A percentile compares a stretch with the other conserved stretches of the same genome.
Conservation (phyloP, 2,888 invertebrate genomes). For the Drosophila vallismaia region DNA sequence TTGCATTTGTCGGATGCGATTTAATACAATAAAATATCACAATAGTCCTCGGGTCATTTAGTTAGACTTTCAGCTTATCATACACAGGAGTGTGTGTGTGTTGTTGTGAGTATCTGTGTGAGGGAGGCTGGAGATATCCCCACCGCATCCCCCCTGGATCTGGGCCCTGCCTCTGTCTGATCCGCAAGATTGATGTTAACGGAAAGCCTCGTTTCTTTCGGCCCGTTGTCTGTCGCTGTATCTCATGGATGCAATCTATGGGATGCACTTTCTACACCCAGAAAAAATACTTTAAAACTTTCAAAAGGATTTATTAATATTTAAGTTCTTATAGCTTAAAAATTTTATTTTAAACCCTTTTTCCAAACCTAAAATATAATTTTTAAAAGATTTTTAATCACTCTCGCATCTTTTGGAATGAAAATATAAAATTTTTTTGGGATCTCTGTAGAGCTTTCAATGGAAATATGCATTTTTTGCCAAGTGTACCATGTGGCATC, state of each 20-base stretch:
- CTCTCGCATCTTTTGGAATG: too few species aligned
- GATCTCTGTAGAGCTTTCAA: too few species aligned
- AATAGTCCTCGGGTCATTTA: slow-evolving; percentile 83
- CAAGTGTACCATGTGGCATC: neutral
- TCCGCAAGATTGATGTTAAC: slow-evolving; percentile 83
- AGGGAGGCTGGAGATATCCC: slow-evolving; percentile 1
- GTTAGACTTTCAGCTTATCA: slow-evolving; percentile 82
- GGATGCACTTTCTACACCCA: slow-evolving; percentile 1
- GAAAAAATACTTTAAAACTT: neutral
- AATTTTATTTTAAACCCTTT: too few species aligned
- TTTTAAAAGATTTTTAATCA: too few species aligned
- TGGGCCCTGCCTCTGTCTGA: slow-evolving; percentile 33
- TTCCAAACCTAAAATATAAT: too few species aligned
- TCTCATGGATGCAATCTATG: slow-evolving; percentile 15
- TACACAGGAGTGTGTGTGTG: slow-evolving; percentile 1
- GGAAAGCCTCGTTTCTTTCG: slow-evolving; percentile 80
- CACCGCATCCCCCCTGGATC: too few species aligned
- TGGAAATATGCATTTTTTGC: neutral
- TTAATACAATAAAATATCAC: slow-evolving; percentile 84
- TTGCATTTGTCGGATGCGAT: slow-evolving; percentile 75
- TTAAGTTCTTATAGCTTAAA: neutral
- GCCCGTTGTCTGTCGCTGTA: slow-evolving; percentile 30
- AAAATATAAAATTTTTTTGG: too few species aligned
- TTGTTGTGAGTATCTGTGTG: slow-evolving; percentile 17
- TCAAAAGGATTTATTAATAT: too few species aligned